Base-by-base conservation (phyloP, 2,797 vertebrate genomes). In the Eulemur rubriventer region DNA sequence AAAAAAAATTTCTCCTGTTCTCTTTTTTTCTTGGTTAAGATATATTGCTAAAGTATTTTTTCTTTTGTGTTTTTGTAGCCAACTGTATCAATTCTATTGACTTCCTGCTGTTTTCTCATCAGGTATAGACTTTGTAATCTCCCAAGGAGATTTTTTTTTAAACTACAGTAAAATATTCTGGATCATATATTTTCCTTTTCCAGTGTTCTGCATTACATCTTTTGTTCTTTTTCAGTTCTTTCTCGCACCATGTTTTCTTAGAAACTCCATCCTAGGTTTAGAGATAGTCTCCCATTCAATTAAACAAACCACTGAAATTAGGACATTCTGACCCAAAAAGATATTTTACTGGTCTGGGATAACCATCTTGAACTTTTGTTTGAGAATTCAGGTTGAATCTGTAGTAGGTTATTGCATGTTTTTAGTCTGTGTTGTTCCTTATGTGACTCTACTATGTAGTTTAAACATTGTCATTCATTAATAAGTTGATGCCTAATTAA, bases 71-170 rank as follows among this genome's bases (percentile, higher is more conserved):
- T 82, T 95, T 88, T 88, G 10, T 90, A 91, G 61, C 43, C 72
- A 67, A 4, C 55, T 87, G 3, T 96, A 73, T 82, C 78, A 79
- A 4, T 85, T 97, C 88, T 96, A 16, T 92, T 59, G 75, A 91
- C 78, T 93, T 95, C 38, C 75, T 85, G 67, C 76, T 91, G 35
- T 94, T 97, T 96, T 86, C 63, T 76, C 28, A 76, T 70, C 63
- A 95, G 55, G 26, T 85, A 46, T 69, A 95, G 67, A 80, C 30
- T 94, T 80, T 50, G 35, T 67, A 48, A 30, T 85, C 33, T 93
- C 6, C 79, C 43, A 33, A 30, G 6, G 63, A 46, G 5, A 84
- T 63, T 11, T 79, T 55, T 76, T 75, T 76, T 50, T 82, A 22
- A 84, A 55, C 4, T 46, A 2, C 22, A 55, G 2, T 78, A 43